Evolutionary conservation across 1,140 invertebrate species (phyloP).

Genomic region (Zaprionus tsacasi): DNA sequence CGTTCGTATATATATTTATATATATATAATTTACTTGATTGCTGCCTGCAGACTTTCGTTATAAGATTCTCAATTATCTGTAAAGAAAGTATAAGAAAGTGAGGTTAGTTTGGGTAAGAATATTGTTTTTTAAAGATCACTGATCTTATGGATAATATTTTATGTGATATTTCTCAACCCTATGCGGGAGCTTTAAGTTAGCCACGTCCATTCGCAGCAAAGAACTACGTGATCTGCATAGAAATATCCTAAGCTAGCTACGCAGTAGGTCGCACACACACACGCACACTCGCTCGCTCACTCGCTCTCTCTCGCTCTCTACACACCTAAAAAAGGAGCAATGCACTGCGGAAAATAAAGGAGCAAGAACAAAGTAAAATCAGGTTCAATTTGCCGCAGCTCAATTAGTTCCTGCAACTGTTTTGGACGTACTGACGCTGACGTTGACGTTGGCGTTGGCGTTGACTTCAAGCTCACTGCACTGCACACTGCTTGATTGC

Average conservation of each 20-base stretch:
- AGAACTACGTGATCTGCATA: constrained; percentile 3
- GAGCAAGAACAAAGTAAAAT: constrained; percentile 6
- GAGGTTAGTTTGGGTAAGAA: background rate
- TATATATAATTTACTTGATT: constrained; percentile 47
- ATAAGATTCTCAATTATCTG: constrained; percentile 48
- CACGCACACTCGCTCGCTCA: background rate
- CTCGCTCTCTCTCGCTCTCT: background rate
- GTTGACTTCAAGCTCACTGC: background rate
- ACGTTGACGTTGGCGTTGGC: constrained; percentile 2
- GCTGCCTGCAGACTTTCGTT: constrained; percentile 64
- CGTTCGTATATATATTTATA: constrained; percentile 8
- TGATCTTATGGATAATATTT: background rate
- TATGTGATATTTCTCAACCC: background rate
- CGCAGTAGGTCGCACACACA: constrained; percentile 1
- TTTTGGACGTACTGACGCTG: constrained; percentile 48
- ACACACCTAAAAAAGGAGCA: constrained; percentile 39
- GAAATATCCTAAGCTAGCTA: background rate
- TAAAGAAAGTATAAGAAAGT: constrained; percentile 38
- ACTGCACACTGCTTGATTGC: background rate
- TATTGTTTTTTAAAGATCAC: background rate
- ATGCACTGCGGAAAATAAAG: constrained; percentile 7
- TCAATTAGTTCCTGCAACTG: constrained; percentile 23
- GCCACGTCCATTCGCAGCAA: background rate
- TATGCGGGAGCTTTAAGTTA: background rate
- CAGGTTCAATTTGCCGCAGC: constrained; percentile 10